phyloP scores from a whole-genome alignment of 2,888 invertebrate genomes.

The Norana najaformis region DNA sequence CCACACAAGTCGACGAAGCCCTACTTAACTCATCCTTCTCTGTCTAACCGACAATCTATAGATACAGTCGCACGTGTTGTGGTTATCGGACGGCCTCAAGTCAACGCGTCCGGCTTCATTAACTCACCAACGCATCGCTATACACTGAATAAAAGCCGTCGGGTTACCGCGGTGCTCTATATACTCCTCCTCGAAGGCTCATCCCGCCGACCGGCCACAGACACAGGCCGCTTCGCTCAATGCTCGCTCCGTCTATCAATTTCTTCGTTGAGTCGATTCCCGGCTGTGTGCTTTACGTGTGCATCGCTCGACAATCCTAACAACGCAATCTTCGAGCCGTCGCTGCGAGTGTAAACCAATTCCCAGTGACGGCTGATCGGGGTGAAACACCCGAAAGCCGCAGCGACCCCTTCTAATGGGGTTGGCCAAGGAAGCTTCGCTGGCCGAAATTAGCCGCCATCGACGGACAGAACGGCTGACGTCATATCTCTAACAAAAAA shows the following conservation, averaged over 20 bases:
- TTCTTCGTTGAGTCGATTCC: background rate
- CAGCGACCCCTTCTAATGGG: background rate
- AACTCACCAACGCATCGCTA: background rate
- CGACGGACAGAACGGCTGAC: background rate
- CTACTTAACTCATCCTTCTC: background rate
- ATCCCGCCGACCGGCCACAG: background rate
- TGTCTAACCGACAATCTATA: background rate
- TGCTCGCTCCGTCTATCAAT: background rate
- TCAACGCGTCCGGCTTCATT: background rate
- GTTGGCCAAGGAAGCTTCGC: background rate
- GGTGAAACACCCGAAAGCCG: background rate
- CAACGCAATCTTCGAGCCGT: background rate
- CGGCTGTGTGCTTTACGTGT: background rate
- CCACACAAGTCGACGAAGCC: background rate
- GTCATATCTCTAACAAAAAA: background rate
- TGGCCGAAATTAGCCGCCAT: background rate
- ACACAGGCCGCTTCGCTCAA: background rate
- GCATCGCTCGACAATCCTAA: background rate
- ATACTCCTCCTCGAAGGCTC: background rate
- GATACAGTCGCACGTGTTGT: background rate
- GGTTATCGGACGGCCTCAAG: no score
- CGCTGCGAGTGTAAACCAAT: background rate
- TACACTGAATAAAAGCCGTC: background rate
- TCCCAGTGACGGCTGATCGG: background rate
- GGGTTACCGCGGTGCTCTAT: background rate